phyloP scores from a whole-genome alignment of 2,888 invertebrate genomes.

The Laothoe populi region DNA sequence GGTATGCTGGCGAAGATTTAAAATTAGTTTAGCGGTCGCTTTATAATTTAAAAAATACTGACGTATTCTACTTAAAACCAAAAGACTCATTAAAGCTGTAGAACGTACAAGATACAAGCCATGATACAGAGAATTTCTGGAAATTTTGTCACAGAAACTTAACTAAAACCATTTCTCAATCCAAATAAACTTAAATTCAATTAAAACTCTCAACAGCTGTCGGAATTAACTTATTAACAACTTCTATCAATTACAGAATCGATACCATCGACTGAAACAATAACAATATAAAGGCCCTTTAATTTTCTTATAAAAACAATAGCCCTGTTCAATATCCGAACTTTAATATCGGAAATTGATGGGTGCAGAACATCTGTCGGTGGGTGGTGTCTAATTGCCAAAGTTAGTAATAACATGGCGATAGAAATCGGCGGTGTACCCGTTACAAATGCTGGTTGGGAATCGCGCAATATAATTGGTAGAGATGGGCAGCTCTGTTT shows the following conservation, averaged over 20 bases:
- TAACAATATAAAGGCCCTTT: constrained; percentile 36
- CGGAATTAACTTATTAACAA: constrained; percentile 25
- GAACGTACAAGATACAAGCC: background rate
- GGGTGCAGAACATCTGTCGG: constrained; percentile 36
- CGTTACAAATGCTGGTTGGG: constrained; percentile 27
- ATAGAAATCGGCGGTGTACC: constrained; percentile 33
- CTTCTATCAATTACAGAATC: constrained; percentile 25
- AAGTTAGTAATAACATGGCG: constrained; percentile 41
- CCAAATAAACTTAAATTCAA: constrained; percentile 10
- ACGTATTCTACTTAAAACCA: no score
- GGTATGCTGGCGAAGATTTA: no score
- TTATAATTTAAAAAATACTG: no score
- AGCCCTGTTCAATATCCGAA: constrained; percentile 28
- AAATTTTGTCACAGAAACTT: background rate
- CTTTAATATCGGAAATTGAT: constrained; percentile 35
- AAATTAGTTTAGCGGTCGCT: no score
- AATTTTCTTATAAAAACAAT: constrained; percentile 33
- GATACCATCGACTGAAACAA: constrained; percentile 35
- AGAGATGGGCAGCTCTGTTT: background rate
- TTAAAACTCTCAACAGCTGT: constrained; percentile 17
- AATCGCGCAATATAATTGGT: background rate
- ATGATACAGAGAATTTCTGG: background rate
- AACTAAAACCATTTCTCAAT: background rate
- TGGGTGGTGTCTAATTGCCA: constrained; percentile 40
- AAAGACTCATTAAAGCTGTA: no score